Evolutionary conservation across 1,140 invertebrate species (phyloP).

Genomic region (Megalopta genalis): DNA sequence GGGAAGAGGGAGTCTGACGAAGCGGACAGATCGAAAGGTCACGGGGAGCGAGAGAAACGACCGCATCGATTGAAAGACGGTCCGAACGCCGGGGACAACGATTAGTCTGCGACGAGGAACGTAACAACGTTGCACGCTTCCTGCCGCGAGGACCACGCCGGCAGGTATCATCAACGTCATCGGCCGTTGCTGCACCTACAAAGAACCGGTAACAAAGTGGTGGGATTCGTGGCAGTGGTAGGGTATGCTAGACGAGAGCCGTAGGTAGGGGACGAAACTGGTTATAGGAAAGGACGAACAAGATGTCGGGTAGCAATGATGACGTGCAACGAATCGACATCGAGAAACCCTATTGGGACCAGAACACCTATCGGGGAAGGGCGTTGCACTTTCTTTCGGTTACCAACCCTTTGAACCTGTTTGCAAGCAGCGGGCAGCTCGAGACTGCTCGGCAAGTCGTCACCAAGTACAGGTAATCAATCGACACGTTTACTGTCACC

Average conservation of each 20-base stretch:
- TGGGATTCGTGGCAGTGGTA: neutral
- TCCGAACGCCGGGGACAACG: no score
- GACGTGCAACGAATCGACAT: slow-evolving; percentile 83
- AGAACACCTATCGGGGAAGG: slow-evolving; percentile 91
- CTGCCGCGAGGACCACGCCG: slow-evolving; percentile 4
- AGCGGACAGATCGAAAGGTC: slow-evolving; percentile 13
- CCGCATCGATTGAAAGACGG: neutral
- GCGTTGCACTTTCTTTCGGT: slow-evolving; percentile 94
- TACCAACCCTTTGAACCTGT: slow-evolving; percentile 94
- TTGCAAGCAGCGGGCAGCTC: slow-evolving; percentile 85
- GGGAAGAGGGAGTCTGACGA: slow-evolving; percentile 3
- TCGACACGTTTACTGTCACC: neutral
- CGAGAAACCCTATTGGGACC: slow-evolving; percentile 92
- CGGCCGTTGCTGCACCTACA: no score
- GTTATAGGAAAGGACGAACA: neutral
- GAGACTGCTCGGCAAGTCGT: slow-evolving; percentile 89
- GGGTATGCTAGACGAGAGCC: neutral
- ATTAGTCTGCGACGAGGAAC: slow-evolving; percentile 2
- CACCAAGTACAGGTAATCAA: slow-evolving; percentile 85
- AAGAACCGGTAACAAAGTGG: neutral
- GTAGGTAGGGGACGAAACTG: neutral
- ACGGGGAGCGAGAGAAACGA: neutral
- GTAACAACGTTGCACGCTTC: neutral
- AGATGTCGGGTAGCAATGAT: slow-evolving; percentile 17
- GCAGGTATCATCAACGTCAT: neutral